These are phyloP conservation scores for Dendrocincla tyrannina DNA, from an alignment of 2,797 vertebrate species.

Conservation along the genomic window DNA sequence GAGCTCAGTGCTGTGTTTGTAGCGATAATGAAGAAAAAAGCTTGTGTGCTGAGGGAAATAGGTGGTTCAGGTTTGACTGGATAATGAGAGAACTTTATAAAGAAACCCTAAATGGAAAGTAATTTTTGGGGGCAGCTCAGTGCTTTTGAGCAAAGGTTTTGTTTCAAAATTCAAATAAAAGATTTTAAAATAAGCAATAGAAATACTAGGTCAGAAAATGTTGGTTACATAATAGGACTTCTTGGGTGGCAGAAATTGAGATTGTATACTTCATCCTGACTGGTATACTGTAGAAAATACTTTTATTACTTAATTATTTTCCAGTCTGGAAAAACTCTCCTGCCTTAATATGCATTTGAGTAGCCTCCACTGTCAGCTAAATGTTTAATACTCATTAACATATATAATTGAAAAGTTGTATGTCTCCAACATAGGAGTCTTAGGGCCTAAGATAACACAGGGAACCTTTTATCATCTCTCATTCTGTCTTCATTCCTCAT, in stretches of 20 bases:
- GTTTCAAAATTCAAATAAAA: background rate
- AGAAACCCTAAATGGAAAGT: background rate
- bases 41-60: background rate
- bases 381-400: background rate
- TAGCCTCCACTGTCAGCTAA: background rate
- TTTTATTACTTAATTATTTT: background rate
- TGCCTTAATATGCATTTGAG: background rate
- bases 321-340: background rate
- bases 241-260: background rate
- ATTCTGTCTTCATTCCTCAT: background rate
- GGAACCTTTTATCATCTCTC: background rate
- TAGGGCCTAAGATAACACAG: background rate
- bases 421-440: background rate
- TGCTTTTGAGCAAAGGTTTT: background rate
- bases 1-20: background rate
- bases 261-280: background rate
- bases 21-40: background rate
- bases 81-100: background rate
- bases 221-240: fast-evolving
- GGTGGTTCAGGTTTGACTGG: background rate
- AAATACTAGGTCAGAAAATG: background rate
- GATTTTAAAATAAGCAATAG: background rate
- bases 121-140: background rate
- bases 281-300: background rate
- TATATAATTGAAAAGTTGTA: background rate